Conservation (phyloP, 2,797 vertebrate species). For the Xerus rutilus region DNA sequence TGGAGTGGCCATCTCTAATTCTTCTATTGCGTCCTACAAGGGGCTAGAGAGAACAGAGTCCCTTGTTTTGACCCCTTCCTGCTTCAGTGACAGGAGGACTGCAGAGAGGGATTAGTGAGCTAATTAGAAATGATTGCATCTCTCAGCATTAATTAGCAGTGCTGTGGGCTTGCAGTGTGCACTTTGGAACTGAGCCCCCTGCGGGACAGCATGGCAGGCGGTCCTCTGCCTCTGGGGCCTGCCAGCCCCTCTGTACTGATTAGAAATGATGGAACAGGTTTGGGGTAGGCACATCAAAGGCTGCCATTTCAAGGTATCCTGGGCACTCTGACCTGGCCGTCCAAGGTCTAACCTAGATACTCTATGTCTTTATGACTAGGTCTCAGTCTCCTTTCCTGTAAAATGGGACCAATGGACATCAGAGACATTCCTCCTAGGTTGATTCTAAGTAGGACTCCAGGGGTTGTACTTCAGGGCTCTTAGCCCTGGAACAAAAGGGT, state of each 20-base stretch:
- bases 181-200: slow-evolving; percentile 89
- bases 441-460: neutral
- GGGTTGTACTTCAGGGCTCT: neutral
- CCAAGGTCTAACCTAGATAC: neutral
- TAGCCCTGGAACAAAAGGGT: neutral
- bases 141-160: slow-evolving; percentile 91
- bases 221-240: slow-evolving; percentile 84
- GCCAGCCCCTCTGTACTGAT: slow-evolving; percentile 84
- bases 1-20: slow-evolving; percentile 31
- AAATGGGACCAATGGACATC: slow-evolving; percentile 59
- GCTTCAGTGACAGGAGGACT: slow-evolving; percentile 77
- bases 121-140: slow-evolving; percentile 93
- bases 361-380: slow-evolving; percentile 9
- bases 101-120: slow-evolving; percentile 89
- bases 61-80: slow-evolving; percentile 80
- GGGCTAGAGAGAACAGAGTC: slow-evolving; percentile 58
- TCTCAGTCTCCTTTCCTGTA: slow-evolving; percentile 75
- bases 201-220: slow-evolving; percentile 84
- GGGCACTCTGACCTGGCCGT: neutral
- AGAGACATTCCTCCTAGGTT: slow-evolving; percentile 31
- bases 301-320: slow-evolving; percentile 56
- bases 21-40: slow-evolving; percentile 53
- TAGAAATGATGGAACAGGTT: slow-evolving; percentile 88
- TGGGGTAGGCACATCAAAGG: slow-evolving; percentile 50
- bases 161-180: slow-evolving; percentile 86